Evolutionary conservation across 2,888 invertebrate genomes (phyloP), one percentile per base, ranked within the genome.

Genomic region (Danaus chrysippus): DNA sequence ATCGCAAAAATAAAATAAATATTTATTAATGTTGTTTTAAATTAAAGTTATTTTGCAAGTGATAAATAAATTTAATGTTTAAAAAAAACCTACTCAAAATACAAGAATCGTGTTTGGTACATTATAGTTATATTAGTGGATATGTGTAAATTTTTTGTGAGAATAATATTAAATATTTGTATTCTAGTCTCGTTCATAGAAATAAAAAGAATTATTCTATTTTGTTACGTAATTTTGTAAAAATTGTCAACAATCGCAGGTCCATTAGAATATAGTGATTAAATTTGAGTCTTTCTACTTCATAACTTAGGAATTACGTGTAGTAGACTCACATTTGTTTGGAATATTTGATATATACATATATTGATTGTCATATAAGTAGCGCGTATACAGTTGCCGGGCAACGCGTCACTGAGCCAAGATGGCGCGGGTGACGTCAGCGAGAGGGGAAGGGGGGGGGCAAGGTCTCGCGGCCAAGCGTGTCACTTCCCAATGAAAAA

Each of bases 391-490:
- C 70, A 75, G 88, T 90, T 88, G 89, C 91, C 74, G 77, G 76
- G 90, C 88, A 87, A 91, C 89, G 82, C 79, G 79, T 81, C 78
- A 81, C 74, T 77, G 80, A 78, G 79, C 82, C 88, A 91, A 91
- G 90, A 91, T 91, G 91, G 90, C 90, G 88, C 76, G 74, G 78
- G 72, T 89, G 87, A 89, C 91, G 91, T 90, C 88, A 90, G 75
- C 80, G 73, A 59, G 68, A 68, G 74, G 71, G 72, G 70, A n/a
- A n/a, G n/a, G 73, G 68, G 69, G 77, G 80, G 74, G 81, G 81
- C 84, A 85, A 86, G 87, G 86, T 84, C 83, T 84, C 77, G 72
- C 73, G 73, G 80, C 75, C 82, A 82, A 85, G 81, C 83, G 84
- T 85, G 82, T 85, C 85, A 86, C 84, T 88, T 88, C 87, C 86